Conservation (phyloP, 2,113 vertebrate genomes). For the Eretmochelys imbricata region DNA sequence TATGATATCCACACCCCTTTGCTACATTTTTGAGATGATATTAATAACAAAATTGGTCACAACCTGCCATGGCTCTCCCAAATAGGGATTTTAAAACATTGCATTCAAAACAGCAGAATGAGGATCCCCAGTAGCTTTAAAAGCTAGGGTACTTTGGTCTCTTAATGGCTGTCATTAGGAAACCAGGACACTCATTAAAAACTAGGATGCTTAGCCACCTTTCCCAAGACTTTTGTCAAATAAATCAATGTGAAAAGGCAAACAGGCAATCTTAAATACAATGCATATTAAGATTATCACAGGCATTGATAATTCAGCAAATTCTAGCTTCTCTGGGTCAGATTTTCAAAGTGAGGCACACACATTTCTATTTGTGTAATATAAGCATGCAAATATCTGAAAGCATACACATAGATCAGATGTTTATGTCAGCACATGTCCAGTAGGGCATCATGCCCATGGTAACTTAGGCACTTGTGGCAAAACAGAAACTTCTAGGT, state of each 20-base stretch:
- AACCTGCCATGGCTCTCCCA: background rate
- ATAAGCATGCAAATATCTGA: background rate
- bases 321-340: background rate
- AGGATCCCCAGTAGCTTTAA: background rate
- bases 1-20: background rate
- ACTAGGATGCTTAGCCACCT: constrained; percentile 24
- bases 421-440: fast-evolving
- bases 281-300: background rate
- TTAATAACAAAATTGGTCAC: background rate
- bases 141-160: background rate
- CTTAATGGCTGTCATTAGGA: background rate
- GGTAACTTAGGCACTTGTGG: background rate
- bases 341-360: background rate
- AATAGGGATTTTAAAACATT: background rate
- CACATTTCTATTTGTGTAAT: background rate
- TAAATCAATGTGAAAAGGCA: constrained; percentile 10
- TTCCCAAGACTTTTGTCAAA: background rate
- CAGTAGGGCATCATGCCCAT: background rate
- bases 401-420: fast-evolving
- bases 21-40: background rate
- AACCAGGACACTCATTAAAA: background rate
- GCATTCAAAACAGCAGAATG: background rate
- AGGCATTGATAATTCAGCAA: background rate
- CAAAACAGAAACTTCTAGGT: background rate
- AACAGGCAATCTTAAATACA: background rate